These are phyloP conservation scores for Rana temporaria DNA, from an alignment of 2,113 vertebrate species.

Conservation along the genomic window DNA sequence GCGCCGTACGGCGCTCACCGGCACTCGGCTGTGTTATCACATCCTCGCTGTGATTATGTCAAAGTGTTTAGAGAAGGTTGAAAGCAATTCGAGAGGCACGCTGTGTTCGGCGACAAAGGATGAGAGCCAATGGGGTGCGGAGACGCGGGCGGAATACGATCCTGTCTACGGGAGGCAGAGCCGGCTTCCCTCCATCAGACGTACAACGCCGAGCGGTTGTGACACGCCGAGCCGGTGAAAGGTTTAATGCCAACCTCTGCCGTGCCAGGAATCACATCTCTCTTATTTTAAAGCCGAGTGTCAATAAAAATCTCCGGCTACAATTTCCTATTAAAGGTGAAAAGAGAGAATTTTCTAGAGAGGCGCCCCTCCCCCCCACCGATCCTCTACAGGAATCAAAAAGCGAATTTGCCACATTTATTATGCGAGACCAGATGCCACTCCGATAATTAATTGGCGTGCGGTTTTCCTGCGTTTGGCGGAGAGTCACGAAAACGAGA, in stretches of 20 bases:
- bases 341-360: not conserved
- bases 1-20: not conserved
- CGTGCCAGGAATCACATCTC: not conserved
- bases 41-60: slow-evolving; percentile 43
- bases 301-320: not conserved
- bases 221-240: not conserved
- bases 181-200: slow-evolving; percentile 6
- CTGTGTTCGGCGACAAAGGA: slow-evolving; percentile 37
- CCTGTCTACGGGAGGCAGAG: slow-evolving; percentile 15
- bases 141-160: slow-evolving; percentile 13
- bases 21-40: slow-evolving; percentile 15
- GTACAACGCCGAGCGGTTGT: not conserved
- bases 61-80: slow-evolving; percentile 45
- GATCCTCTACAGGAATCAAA: slow-evolving; percentile 2
- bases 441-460: not conserved
- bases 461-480: not conserved
- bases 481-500: not conserved
- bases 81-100: slow-evolving; percentile 36
- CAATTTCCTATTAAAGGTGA: not conserved
- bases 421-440: not conserved
- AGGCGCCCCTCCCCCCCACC: not conserved
- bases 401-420: not conserved
- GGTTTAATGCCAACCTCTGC: not conserved
- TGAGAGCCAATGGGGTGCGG: not conserved
- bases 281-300: not conserved